Evolutionary conservation across 2,113 vertebrate genomes (phyloP).

Genomic region (Recurvirostra avosetta): DNA sequence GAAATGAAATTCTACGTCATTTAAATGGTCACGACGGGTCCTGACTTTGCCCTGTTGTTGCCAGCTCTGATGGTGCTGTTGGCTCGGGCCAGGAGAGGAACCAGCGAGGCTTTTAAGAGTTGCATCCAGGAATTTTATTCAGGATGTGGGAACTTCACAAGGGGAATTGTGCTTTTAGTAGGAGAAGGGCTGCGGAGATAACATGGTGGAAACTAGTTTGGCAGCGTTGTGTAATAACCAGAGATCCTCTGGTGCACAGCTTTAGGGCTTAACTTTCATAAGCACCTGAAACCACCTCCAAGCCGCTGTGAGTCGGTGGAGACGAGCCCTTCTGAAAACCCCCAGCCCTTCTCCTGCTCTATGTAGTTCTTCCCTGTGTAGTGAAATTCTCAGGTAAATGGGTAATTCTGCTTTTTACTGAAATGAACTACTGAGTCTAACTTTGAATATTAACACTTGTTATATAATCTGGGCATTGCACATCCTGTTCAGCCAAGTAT

Average conservation of each 20-base stretch:
- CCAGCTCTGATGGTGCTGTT: neutral
- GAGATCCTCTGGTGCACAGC: neutral
- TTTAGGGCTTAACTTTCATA: neutral
- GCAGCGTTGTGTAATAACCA: neutral
- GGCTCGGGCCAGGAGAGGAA: neutral
- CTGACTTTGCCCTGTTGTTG: neutral
- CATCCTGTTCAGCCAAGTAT: neutral
- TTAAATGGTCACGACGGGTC: neutral
- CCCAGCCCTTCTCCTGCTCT: neutral
- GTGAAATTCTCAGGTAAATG: neutral
- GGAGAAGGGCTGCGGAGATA: neutral
- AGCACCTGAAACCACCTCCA: neutral
- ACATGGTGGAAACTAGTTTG: neutral
- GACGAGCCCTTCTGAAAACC: neutral
- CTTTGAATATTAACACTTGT: neutral
- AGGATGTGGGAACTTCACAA: neutral
- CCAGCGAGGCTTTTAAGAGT: neutral
- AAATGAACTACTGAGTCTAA: no score
- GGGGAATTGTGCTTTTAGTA: neutral
- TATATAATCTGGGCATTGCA: neutral
- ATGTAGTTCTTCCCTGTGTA: rapidly evolving
- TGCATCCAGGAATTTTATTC: neutral
- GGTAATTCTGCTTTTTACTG: neutral
- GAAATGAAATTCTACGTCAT: neutral
- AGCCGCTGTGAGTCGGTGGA: neutral